Conservation (phyloP, 1,140 invertebrate species). For the Sycophila sp. region DNA sequence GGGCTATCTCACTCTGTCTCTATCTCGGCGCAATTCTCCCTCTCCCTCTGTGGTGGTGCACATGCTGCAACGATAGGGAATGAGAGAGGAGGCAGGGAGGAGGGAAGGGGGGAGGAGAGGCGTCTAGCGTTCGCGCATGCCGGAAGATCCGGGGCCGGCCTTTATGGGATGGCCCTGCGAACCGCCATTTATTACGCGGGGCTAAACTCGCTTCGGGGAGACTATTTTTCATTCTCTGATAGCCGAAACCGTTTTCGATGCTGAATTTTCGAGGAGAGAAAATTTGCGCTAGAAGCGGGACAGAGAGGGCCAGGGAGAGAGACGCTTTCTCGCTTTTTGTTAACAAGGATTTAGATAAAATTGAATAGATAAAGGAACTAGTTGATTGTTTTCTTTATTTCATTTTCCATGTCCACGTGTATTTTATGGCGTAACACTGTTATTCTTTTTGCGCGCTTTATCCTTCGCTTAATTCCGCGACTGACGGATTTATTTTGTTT, state of each 20-base stretch:
- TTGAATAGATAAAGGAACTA: not conserved
- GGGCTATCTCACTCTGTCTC: not conserved
- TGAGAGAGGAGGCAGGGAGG: not conserved
- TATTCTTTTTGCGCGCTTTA: too few relatives aligned
- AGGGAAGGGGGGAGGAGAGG: too few relatives aligned
- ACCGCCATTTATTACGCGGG: conserved; percentile 23
- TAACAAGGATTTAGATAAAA: conserved; percentile 4
- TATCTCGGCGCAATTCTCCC: not conserved
- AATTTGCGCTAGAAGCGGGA: not conserved
- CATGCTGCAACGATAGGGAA: not conserved
- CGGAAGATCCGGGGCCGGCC: not conserved
- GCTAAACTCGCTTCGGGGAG: not conserved
- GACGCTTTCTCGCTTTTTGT: not conserved
- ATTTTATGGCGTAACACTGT: too few relatives aligned
- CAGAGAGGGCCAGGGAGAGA: not conserved
- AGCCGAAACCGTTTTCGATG: conserved; percentile 15
- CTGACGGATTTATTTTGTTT: too few relatives aligned
- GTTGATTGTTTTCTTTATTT: not conserved
- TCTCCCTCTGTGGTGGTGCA: not conserved
- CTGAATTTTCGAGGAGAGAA: conserved; percentile 1
- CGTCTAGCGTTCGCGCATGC: not conserved
- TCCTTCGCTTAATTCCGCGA: too few relatives aligned
- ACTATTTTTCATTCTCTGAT: conserved; percentile 31
- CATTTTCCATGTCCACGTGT: not conserved
- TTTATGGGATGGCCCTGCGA: conserved; percentile 7